Conservation (phyloP, 2,888 invertebrate genomes). For the Pammene aurita region DNA sequence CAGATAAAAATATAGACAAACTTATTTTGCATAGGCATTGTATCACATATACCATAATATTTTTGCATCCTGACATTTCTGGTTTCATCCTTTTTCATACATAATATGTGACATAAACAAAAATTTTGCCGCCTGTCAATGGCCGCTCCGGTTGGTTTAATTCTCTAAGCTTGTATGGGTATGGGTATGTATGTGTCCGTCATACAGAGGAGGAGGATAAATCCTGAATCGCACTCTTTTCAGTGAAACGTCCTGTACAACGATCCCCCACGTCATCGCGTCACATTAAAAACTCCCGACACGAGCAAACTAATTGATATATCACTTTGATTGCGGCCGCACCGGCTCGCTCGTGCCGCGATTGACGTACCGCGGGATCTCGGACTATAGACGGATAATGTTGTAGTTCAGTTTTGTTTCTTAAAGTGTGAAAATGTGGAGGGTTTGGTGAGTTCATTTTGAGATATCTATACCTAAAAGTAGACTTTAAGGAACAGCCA, state of each 20-base stretch:
- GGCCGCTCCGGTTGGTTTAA: too few relatives aligned
- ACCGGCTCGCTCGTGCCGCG: constrained; percentile 37
- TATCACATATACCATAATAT: too few relatives aligned
- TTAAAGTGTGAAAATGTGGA: constrained; percentile 33
- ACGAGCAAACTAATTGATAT: constrained; percentile 71
- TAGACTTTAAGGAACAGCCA: too few relatives aligned
- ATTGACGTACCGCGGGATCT: constrained; percentile 7
- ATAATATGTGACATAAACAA: too few relatives aligned
- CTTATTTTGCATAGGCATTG: too few relatives aligned
- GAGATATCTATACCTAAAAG: not conserved
- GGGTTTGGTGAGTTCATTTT: constrained; percentile 33
- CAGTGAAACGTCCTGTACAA: constrained; percentile 17
- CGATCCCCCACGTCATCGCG: constrained; percentile 20
- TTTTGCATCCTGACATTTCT: too few relatives aligned
- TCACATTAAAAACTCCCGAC: constrained; percentile 58
- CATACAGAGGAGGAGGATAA: too few relatives aligned
- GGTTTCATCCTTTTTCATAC: too few relatives aligned
- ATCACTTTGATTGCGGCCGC: constrained; percentile 58
- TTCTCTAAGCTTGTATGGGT: too few relatives aligned
- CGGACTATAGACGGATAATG: constrained; percentile 30
- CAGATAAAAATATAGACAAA: too few relatives aligned
- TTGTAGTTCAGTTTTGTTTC: constrained; percentile 19
- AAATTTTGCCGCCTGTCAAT: too few relatives aligned
- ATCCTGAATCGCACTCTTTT: constrained; percentile 8
- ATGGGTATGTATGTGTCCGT: too few relatives aligned